These are phyloP conservation scores for Zaprionus lachaisei DNA, from an alignment of 1,140 invertebrate genomes.

Conservation along the genomic window DNA sequence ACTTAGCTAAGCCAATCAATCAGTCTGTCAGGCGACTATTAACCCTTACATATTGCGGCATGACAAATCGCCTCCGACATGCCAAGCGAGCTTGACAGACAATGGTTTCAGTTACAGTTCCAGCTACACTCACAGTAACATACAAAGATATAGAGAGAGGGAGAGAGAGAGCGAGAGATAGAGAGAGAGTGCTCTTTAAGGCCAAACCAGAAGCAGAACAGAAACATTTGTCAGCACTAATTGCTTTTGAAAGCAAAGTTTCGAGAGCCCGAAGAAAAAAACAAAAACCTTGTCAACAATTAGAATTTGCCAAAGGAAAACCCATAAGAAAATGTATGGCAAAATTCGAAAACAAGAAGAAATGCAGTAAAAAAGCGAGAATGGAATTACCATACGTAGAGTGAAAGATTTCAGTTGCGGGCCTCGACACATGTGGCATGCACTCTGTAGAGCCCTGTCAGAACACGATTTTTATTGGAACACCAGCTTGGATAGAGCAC, in stretches of 20 bases:
- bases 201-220: conserved; percentile 15
- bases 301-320: conserved; percentile 31
- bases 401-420: conserved; percentile 48
- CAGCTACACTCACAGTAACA: conserved; percentile 23
- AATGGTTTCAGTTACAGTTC: conserved; percentile 41
- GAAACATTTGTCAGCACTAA: conserved; percentile 67
- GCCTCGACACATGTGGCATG: conserved; percentile 61
- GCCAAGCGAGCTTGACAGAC: conserved; percentile 43
- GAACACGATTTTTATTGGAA: conserved; percentile 55
- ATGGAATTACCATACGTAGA: conserved; percentile 7
- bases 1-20: conserved; percentile 41
- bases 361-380: not conserved
- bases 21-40: conserved; percentile 47
- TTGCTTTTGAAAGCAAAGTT: conserved; percentile 68
- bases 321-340: conserved; percentile 22
- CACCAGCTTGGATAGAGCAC: not conserved
- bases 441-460: conserved; percentile 44
- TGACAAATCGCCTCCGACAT: conserved; percentile 51
- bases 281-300: conserved; percentile 37
- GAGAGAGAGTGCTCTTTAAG: not conserved
- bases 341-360: conserved; percentile 28
- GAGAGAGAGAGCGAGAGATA: too few species aligned
- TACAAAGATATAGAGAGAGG: not conserved
- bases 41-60: conserved; percentile 51
- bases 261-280: conserved; percentile 23